A percentile compares a stretch with the other conserved stretches of the same genome.
Evolutionary conservation across 53 echinoderm and acorn worm genomes (phyloP).

Genomic region (Zoroaster sp.): DNA sequence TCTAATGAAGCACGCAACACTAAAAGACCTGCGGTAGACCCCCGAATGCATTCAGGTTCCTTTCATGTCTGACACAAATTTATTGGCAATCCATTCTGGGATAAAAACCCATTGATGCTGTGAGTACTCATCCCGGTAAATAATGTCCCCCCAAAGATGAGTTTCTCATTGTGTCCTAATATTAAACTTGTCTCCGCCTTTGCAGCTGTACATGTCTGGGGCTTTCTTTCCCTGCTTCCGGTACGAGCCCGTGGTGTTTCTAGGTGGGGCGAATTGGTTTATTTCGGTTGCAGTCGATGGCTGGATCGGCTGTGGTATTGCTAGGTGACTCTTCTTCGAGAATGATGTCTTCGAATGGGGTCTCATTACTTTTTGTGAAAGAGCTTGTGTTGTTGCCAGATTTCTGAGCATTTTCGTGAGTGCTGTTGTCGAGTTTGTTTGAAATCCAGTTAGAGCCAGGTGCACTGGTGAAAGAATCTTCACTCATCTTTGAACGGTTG

Average conservation of each 20-base stretch:
- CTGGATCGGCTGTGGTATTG: neutral
- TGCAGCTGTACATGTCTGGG: neutral
- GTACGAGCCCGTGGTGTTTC: neutral
- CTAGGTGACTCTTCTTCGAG: neutral
- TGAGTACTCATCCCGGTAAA: neutral
- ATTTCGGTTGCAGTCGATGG: conserved; percentile 8
- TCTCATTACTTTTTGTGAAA: neutral
- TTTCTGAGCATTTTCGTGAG: neutral
- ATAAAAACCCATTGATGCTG: neutral
- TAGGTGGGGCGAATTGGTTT: neutral
- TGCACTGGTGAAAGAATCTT: neutral
- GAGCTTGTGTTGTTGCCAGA: neutral
- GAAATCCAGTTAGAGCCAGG: neutral
- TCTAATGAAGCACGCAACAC: neutral
- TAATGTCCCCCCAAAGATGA: neutral
- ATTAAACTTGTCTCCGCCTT: no score
- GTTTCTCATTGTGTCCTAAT: no score
- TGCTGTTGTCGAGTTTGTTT: neutral
- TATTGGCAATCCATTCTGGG: neutral
- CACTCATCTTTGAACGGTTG: neutral
- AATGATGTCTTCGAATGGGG: neutral
- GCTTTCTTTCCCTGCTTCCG: neutral
- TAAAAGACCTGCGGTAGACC: neutral
- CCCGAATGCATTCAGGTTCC: neutral
- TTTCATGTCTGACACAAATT: neutral